Base-by-base conservation (phyloP, 1,140 invertebrate species). In the Dryas iulia region DNA sequence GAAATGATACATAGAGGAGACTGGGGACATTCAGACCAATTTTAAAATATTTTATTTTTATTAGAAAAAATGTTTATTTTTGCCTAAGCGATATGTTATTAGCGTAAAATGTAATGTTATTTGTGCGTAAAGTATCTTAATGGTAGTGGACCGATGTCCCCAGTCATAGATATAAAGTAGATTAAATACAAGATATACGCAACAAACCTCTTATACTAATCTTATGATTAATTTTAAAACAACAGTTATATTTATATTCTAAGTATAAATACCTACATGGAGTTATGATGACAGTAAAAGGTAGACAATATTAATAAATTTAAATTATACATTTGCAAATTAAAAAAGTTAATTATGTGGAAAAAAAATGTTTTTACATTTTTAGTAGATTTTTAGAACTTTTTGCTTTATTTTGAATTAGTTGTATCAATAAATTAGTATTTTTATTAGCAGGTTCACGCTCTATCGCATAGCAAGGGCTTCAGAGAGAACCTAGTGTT, bases 151-250 rank as follows among this genome's bases (percentile, higher is more conserved):
- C 39, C 21, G 39, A 21, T 28, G 24, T 62, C 59, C 26, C 39
- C 59, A 52, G 35, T 62, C 59, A 30, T 18, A 11, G 25, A 18
- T 62, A 62, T 62, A 30, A 62, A 62, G 0, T 28, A 62, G n/a
- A 53, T 62, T 53, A 53, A 52, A 28, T 52, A 26, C 24, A 62
- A 18, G 14, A 52, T 30, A 23, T 28, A 47, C 8, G 25, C 39
- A 66, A 47, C 21, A 18, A 59, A 66, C 39, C 10, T 14, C 63
- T 66, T 59, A 47, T 11, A 23, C 25, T 59, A 52, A 66, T 35
- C 63, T 56, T 66, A 59, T 39, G n/a, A 33, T 47, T 47, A 21
- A 21, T 21, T 47, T 47, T 47, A 7, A 12, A 2, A 18, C 6
- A 47, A 21, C 39, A 47, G 10, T 10, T 47, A 10, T 18, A 18